Evolutionary conservation across 2,888 invertebrate species (phyloP), one percentile per base, ranked within the genome.

Genomic region (Athrips mouffetella): DNA sequence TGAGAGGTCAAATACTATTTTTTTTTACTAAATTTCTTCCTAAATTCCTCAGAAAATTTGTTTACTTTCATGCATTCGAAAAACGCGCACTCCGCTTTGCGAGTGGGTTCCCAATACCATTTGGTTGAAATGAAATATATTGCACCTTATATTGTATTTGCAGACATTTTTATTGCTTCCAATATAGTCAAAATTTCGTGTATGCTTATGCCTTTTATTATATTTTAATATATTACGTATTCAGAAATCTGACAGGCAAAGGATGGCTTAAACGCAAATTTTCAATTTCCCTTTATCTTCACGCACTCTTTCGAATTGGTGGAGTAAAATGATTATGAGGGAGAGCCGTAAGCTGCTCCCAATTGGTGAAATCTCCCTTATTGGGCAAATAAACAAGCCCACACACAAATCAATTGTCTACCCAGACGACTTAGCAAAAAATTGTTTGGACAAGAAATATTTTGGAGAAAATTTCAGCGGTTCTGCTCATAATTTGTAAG

Each of bases 321-420:
- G 21, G 18, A 11, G 21, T 35, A 8, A 21, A 21, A 25, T 25
- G 23, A 25, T 11, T 25, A 6, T 10, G n/a, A 25, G 25, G 15
- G 50, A 29, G 29, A 49, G 41, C 44, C 55, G 52, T 62, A 64
- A 67, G 62, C 61, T 55, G 47, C 47, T 49, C 63, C 54, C 65
- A 71, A 72, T 74, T 70, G 72, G 58, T 62, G 59, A 69, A 76
- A 75, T 76, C 77, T 67, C 70, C 64, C 70, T 78, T 75, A 76
- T 76, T 80, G 73, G 67, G 58, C 65, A 71, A 69, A 77, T 69
- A 80, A 79, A 75, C 72, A 75, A 70, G 66, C 58, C 56, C 61
- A 65, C 58, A 73, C 63, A 76, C 74, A 78, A 79, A 80, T 79
- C 81, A 80, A 78, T 77, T 76, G 77, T 72, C 75, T 73, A 55